Percentiles rank a stretch among this genome's conserved stretches.
Evolutionary conservation across 2,113 vertebrate species (phyloP).

Genomic region (Nesogale talazaci): DNA sequence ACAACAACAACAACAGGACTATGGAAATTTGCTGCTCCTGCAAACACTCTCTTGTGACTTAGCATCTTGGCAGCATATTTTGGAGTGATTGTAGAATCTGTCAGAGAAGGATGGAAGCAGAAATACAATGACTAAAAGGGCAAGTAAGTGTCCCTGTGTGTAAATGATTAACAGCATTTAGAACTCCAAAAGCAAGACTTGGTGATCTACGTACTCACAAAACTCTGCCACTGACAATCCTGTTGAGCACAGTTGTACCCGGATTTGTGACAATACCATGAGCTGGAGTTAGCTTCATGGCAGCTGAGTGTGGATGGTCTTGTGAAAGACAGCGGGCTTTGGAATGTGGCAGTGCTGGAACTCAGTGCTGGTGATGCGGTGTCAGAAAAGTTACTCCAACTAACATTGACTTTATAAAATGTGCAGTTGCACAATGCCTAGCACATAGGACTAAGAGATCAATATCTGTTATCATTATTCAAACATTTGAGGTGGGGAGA

Average conservation of each 20-base stretch:
- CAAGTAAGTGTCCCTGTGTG: background rate
- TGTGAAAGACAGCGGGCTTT: background rate
- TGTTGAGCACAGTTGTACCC: background rate
- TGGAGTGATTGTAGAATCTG: background rate
- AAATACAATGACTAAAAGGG: background rate
- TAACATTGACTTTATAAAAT: background rate
- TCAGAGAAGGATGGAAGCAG: background rate
- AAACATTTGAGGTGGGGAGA: background rate
- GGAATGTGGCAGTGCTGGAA: background rate
- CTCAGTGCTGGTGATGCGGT: background rate
- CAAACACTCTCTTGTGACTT: background rate
- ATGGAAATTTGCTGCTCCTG: background rate
- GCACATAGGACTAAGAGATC: background rate
- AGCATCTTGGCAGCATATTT: background rate
- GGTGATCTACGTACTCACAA: background rate
- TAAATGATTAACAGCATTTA: background rate
- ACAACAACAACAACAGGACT: no score
- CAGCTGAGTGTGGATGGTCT: background rate
- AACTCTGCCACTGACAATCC: background rate
- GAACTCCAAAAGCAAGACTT: background rate
- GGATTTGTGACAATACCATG: background rate
- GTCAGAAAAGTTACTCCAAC: background rate
- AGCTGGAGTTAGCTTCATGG: background rate
- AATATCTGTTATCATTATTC: background rate
- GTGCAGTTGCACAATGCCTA: background rate